Base-by-base conservation (phyloP, 2,888 invertebrate genomes). In the Drosophila lutescens region DNA sequence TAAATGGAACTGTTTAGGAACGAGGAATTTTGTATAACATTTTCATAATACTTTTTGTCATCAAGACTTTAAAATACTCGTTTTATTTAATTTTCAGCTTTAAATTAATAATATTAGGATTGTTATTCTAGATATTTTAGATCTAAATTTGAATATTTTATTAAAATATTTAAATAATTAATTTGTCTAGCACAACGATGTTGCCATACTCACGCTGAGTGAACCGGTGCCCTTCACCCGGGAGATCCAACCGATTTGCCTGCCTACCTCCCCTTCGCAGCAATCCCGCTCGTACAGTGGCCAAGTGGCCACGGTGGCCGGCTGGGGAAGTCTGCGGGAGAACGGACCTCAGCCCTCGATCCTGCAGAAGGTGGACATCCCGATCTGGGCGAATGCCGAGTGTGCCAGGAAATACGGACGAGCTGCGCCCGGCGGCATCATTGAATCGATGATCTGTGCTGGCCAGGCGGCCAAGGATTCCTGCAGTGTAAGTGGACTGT, bases 371-470 rank as follows among this genome's bases (percentile, higher is more conserved):
- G 97, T 97, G 0, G 95, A 95, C 44, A 96, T 97, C 77, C 96
- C 96, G 0, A 95, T 97, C 78, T 97, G 97, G 97, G 93, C 95
- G 0, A 97, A 97, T 91, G 79, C 92, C 0, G 96, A 96, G 76
- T 97, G 97, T 87, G 94, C 95, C 66, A 90, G 93, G 20, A 97
- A 96, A 90, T 97, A 97, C 90, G 97, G 97, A 20, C 93, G 93
- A 10, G 96, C 96, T 0, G 97, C 97, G n/a, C 92, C 97, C 0
- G 97, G 97, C 10, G 97, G 97, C 26, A 97, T 98, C 65, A 96
- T 97, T 1, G 96, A 96, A 10, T 96, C 96, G 85, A 97, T 97
- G 95, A 92, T 98, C 8, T 98, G 97, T 90, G 98, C 98, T 51
- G 97, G 97, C 1, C 94, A 95, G 92, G 96, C 95, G 12, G 94